Conservation (phyloP, 1,140 invertebrate genomes). For the Euura saliciscinereae region DNA sequence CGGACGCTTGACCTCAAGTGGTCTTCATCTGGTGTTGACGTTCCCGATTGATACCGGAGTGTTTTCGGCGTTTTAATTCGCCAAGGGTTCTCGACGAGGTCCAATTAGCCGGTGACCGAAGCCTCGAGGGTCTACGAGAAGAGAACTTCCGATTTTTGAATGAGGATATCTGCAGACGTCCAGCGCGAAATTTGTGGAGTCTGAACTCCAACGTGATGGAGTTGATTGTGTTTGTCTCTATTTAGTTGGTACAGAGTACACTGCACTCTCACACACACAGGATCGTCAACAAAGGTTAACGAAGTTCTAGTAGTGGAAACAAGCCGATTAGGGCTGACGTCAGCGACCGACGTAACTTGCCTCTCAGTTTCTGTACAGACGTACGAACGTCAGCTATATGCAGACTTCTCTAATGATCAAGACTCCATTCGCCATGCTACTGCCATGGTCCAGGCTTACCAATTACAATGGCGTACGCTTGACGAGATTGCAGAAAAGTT, state of each 20-base stretch:
- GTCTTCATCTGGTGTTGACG: background rate
- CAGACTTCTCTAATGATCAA: background rate
- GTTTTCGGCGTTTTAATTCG: background rate
- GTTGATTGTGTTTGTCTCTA: too few species aligned
- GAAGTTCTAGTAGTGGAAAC: conserved; percentile 1
- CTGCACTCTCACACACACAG: background rate
- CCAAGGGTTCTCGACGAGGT: too few species aligned
- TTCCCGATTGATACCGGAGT: background rate
- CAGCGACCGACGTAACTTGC: background rate
- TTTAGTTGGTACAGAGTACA: background rate
- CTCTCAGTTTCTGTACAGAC: background rate
- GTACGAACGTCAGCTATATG: background rate
- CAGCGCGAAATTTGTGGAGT: too few species aligned
- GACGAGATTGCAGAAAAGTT: too few species aligned
- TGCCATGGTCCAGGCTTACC: too few species aligned
- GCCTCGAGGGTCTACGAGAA: too few species aligned
- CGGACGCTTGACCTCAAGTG: background rate
- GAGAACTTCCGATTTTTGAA: too few species aligned
- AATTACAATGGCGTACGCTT: too few species aligned
- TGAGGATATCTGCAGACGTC: too few species aligned
- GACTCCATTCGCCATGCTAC: background rate
- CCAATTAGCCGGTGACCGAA: too few species aligned
- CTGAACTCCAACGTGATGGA: too few species aligned
- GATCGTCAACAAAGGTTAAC: background rate
- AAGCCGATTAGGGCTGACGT: background rate